Base-by-base conservation (phyloP, 2,888 invertebrate genomes). In the Idaea aversata region DNA sequence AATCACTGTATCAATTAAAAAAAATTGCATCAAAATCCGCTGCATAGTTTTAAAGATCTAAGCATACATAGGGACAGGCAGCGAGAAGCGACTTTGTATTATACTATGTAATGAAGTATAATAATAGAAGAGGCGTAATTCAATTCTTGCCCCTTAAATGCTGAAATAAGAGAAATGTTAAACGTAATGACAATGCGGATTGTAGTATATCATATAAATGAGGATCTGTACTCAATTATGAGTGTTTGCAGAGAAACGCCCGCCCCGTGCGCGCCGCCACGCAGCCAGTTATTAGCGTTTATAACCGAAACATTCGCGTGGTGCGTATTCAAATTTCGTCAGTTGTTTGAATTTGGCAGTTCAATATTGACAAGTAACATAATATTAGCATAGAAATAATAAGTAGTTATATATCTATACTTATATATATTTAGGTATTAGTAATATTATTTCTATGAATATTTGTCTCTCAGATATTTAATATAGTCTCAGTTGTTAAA, bases 201-300 rank as follows among this genome's bases (percentile, higher is more conserved):
- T 47, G 47, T 47, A 13, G 13, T 47, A 47, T 47, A 13, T 47
- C 47, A 47, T 47, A 7, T 10, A 47, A 47, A 47, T 13, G 47
- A 47, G 47, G 13, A 13, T 47, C 47, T 47, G 47, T 47, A 47
- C 10, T 47, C 47, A 47, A 47, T 47, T 47, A 47, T 47, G 47
- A 47, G 47, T 47, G 47, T 47, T 47, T 47, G 47, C 47, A 47
- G 47, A 47, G 47, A 47, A 47, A 47, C 47, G 47, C 47, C 47
- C 2, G 47, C 47, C 47, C 13, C 47, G 13, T 5, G 6, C 36
- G 5, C 36, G 36, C 36, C 36, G 36, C 10, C 36, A 3, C 47
- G 10, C 47, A 47, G 47, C 10, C 47, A 47, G 13, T 47, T 47
- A 47, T 47, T 47, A 13, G 47, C 47, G 10, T 47, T 47, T 13